Conservation (phyloP, 1,140 invertebrate genomes). For the Diorhabda elongata region DNA sequence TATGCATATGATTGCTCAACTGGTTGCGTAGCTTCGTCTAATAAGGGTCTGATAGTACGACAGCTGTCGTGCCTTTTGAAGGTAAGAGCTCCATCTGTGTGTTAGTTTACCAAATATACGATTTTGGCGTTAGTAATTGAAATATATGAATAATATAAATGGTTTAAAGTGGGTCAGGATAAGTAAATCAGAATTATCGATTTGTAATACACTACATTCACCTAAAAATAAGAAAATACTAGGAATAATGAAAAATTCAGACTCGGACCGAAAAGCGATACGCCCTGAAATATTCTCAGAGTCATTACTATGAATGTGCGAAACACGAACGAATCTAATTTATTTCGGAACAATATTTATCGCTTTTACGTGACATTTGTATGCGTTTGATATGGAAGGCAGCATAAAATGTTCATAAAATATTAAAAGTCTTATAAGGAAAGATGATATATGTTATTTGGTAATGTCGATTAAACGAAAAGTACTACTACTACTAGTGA, state of each 20-base stretch:
- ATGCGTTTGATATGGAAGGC: slow-evolving; percentile 16
- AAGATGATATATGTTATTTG: slow-evolving; percentile 14
- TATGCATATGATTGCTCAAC: too few species aligned
- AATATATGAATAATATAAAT: too few species aligned
- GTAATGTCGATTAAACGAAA: background rate
- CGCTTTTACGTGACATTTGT: slow-evolving; percentile 19
- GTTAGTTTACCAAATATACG: too few species aligned
- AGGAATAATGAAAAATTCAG: background rate
- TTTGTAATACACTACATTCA: background rate
- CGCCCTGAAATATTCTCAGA: slow-evolving; percentile 13
- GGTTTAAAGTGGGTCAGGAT: background rate
- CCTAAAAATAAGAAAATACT: background rate
- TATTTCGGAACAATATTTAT: slow-evolving; percentile 18
- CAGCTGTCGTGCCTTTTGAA: too few species aligned
- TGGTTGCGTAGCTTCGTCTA: too few species aligned
- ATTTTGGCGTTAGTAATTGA: too few species aligned
- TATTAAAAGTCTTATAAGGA: slow-evolving; percentile 17
- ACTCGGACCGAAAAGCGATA: background rate
- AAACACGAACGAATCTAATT: slow-evolving; percentile 17
- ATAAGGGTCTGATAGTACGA: too few species aligned
- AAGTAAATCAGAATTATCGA: background rate
- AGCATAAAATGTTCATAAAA: slow-evolving; percentile 21
- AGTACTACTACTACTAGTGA: too few species aligned
- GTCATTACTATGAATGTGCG: slow-evolving; percentile 20
- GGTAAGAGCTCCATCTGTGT: too few species aligned